Evolutionary conservation across 2,113 vertebrate genomes (phyloP).

Genomic region (Dipodomys spectabilis): DNA sequence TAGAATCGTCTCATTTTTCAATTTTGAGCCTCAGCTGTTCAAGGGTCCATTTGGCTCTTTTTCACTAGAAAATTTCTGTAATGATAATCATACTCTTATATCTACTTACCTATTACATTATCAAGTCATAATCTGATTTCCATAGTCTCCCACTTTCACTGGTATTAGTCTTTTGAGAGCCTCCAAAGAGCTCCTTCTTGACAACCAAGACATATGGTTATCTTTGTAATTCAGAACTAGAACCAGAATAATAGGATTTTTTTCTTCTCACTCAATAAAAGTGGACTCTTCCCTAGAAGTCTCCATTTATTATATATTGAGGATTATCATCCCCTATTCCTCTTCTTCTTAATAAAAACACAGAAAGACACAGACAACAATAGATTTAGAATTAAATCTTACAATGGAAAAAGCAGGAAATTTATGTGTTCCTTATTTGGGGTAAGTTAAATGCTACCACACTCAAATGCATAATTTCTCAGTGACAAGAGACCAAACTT

Average conservation of each 20-base stretch:
- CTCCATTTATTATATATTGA: not conserved
- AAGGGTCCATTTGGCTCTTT: not conserved
- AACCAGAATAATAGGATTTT: not conserved
- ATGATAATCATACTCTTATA: not conserved
- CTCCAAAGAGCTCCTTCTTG: conserved; percentile 19
- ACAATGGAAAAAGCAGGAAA: not conserved
- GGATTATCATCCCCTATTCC: not conserved
- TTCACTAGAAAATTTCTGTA: not conserved
- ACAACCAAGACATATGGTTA: not conserved
- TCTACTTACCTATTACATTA: not conserved
- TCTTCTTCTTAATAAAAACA: not conserved
- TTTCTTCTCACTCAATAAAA: conserved; percentile 9
- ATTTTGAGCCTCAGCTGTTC: not conserved
- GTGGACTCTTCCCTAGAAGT: not conserved
- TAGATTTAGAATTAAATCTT: not conserved
- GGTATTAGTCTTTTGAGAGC: not conserved
- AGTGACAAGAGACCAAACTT: not conserved
- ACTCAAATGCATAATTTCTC: not conserved
- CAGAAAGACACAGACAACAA: conserved; percentile 19
- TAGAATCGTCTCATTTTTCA: not conserved
- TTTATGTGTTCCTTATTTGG: not conserved
- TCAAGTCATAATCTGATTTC: conserved; percentile 23
- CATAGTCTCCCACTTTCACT: not conserved
- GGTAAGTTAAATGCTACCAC: not conserved
- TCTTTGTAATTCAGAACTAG: conserved; percentile 8